Base-by-base conservation (phyloP, 1,140 invertebrate genomes). In the Wasmannia auropunctata region DNA sequence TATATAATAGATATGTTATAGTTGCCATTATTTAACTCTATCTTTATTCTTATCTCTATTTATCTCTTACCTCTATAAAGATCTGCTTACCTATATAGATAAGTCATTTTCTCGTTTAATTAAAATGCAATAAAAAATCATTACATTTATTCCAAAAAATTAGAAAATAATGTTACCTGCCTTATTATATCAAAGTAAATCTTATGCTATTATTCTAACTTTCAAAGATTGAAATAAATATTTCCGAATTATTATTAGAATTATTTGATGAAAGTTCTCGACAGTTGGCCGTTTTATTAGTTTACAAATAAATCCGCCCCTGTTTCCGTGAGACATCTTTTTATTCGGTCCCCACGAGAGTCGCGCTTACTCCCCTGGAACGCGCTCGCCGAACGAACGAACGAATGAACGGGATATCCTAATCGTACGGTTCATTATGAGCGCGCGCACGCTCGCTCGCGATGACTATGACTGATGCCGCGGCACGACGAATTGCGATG, bases 371-470 rank as follows among this genome's bases (percentile, higher is more conserved):
- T 76, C 72, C 65, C 58, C 22, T 77, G 87, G 67, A 58, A 81
- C 81, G 70, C 72, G 72, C 76, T 85, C 86, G 70, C 63, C 77
- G 51, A 86, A 85, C 43, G 83, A 74, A 86, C 76, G 60, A 40
- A 80, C 22, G 31, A 51, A 77, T 28, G 75, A 75, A 65, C 85
- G 89, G 89, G 77, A 91, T 91, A 91, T 90, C 88, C 89, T 91
- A 91, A 91, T 91, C 89, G 89, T 90, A 86, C 89, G 88, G 77
- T 91, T 90, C 88, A 89, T 90, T 91, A 90, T 65, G 89, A 87
- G 85, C 85, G 85, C 72, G 88, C 67, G 86, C 88, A 79, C 88
- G 88, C 88, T 67, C 76, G 77, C 63, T 85, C 74, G 83, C 88
- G 86, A 88, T 90, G 89, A 91, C 90, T 91, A 90, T 91, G 90